Percentiles rank a stretch among this genome's conserved stretches.
Conservation (phyloP, 2,888 invertebrate genomes). For the Patella pellucida region DNA sequence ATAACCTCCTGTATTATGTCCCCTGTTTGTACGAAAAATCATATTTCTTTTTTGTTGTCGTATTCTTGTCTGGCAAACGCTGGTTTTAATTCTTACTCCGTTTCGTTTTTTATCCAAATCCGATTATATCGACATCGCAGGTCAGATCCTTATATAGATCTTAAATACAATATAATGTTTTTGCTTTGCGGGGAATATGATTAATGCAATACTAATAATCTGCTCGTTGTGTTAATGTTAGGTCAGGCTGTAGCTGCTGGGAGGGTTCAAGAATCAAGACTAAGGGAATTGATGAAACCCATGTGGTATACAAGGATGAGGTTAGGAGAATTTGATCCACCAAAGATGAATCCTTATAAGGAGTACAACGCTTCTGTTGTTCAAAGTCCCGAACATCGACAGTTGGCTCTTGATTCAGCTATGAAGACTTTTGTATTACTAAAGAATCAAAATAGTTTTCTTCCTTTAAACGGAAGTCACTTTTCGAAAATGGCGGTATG, state of each 20-base stretch:
- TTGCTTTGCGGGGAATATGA: no score
- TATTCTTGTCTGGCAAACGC: no score
- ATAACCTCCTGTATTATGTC: no score
- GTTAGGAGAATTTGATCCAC: conserved; percentile 39
- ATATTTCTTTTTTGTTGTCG: no score
- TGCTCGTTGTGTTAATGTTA: conserved; percentile 16
- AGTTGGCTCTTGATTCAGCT: conserved; percentile 42
- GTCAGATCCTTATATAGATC: no score
- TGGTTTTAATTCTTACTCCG: no score
- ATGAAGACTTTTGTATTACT: conserved; percentile 46
- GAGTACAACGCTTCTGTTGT: conserved; percentile 37
- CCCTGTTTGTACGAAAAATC: no score
- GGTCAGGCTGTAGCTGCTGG: conserved; percentile 47
- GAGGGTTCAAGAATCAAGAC: conserved; percentile 23
- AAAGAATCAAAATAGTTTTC: conserved; percentile 37
- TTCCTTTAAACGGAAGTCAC: conserved; percentile 22
- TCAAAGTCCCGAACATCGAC: conserved; percentile 40
- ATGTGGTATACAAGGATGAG: conserved; percentile 35
- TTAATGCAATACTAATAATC: no score
- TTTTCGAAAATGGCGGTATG: conserved; percentile 39
- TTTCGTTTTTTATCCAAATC: no score
- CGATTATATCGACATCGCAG: no score
- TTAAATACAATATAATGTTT: no score
- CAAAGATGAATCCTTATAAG: conserved; percentile 46
- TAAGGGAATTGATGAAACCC: conserved; percentile 25